Conservation (phyloP, 2,797 vertebrate species). For the Neosilurus mollespiculum region DNA sequence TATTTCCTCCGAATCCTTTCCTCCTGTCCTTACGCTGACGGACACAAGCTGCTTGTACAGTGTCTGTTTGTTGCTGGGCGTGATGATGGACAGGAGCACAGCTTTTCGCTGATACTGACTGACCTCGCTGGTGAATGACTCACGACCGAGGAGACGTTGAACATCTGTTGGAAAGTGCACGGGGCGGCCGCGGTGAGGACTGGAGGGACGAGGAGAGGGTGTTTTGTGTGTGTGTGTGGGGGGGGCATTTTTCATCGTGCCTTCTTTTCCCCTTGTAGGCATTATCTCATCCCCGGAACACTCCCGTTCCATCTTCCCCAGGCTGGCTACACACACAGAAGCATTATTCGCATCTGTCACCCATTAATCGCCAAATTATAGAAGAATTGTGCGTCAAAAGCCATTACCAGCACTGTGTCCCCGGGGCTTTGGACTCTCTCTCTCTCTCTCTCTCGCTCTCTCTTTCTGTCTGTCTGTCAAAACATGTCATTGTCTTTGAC, state of each 20-base stretch:
- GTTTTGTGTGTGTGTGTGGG: slow-evolving; percentile 24
- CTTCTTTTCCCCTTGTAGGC: slow-evolving; percentile 63
- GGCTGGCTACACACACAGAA: slow-evolving; percentile 66
- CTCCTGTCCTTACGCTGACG: background rate
- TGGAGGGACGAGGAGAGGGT: background rate
- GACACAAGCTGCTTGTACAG: background rate
- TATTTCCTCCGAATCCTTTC: background rate
- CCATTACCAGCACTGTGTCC: slow-evolving; percentile 57
- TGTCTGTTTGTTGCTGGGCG: slow-evolving; percentile 2
- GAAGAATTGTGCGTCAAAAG: slow-evolving; percentile 67
- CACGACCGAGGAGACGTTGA: slow-evolving; percentile 67
- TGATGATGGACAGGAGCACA: slow-evolving; percentile 48
- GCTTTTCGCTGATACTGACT: slow-evolving; percentile 49
- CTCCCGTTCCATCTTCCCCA: slow-evolving; percentile 63
- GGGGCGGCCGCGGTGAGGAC: slow-evolving; percentile 31
- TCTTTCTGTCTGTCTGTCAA: background rate
- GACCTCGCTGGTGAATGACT: slow-evolving; percentile 32
- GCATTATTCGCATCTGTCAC: slow-evolving; percentile 75
- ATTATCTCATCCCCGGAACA: slow-evolving; percentile 70
- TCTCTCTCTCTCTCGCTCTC: slow-evolving; percentile 26
- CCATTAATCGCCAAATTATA: slow-evolving; percentile 73
- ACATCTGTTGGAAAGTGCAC: slow-evolving; percentile 69
- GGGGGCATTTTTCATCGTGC: slow-evolving; percentile 51
- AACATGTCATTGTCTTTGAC: slow-evolving; percentile 20
- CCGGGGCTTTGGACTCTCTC: slow-evolving; percentile 30